These are phyloP conservation scores for Zalophus californianus DNA, from an alignment of 2,797 vertebrate species.

Conservation along the genomic window DNA sequence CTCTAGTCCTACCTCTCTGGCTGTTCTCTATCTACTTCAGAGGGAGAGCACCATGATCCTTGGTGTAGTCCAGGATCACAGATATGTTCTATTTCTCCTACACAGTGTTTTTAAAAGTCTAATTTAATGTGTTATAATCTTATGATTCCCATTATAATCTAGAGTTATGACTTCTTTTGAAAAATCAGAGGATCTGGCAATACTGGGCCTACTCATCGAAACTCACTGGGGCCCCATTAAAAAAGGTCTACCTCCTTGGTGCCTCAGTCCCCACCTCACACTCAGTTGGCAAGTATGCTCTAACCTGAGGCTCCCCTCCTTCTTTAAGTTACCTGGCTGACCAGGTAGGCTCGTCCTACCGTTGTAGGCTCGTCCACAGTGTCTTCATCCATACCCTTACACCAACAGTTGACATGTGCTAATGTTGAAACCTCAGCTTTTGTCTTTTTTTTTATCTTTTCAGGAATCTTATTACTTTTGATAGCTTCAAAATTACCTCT, in stretches of 20 bases:
- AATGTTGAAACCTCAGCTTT: constrained; percentile 7
- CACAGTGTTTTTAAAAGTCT: neutral
- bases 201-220: neutral
- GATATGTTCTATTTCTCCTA: neutral
- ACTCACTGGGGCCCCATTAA: neutral
- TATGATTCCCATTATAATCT: neutral
- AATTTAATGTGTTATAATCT: constrained; percentile 21
- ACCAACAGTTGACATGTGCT: neutral
- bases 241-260: neutral
- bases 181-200: constrained; percentile 36
- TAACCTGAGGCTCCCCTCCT: neutral
- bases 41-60: neutral
- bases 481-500: constrained; percentile 13
- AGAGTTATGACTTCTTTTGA: constrained; percentile 17
- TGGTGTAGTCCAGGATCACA: neutral
- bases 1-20: neutral
- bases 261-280: neutral
- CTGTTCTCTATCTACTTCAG: neutral
- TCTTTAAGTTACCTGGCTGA: neutral
- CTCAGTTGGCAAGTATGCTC: neutral
- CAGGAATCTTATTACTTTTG: neutral
- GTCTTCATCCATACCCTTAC: neutral
- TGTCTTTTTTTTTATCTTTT: neutral
- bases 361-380: neutral
- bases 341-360: too few species aligned